A percentile compares a stretch with the other conserved stretches of the same genome.
These are phyloP conservation scores for Ostrea edulis DNA, from an alignment of 1,140 invertebrate genomes.

Conservation along the genomic window DNA sequence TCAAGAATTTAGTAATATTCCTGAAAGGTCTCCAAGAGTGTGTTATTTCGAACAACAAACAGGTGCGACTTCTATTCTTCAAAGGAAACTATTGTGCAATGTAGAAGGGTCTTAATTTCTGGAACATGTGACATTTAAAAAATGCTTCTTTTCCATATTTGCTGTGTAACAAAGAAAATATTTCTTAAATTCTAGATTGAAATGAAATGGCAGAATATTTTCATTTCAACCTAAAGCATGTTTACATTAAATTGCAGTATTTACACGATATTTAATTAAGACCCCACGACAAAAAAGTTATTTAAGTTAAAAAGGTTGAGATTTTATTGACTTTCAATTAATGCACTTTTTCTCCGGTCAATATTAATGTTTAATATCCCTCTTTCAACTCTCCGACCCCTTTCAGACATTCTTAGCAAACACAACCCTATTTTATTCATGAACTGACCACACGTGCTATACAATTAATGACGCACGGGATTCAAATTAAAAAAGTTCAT, in stretches of 20 bases:
- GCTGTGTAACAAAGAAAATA: no score
- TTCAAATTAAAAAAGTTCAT: not conserved
- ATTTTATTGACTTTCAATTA: slow-evolving; percentile 1
- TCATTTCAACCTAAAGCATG: not conserved
- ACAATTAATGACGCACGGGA: not conserved
- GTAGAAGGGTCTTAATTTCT: no score
- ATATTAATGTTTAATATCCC: not conserved
- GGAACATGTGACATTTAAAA: no score
- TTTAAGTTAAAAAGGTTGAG: no score
- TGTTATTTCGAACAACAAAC: not conserved
- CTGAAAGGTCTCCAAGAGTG: not conserved
- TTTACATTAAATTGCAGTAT: no score
- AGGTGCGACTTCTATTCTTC: slow-evolving; percentile 15
- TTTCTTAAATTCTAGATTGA: no score
- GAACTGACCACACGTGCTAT: not conserved
- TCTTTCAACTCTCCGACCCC: no score
- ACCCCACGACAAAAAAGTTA: no score
- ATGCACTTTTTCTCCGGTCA: not conserved
- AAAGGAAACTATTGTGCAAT: not conserved
- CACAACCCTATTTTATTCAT: not conserved
- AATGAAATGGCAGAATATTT: not conserved
- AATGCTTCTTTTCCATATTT: no score
- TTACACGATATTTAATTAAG: no score
- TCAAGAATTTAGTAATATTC: not conserved
- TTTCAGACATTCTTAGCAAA: not conserved